A percentile compares a stretch with the other conserved stretches of the same genome.
These are phyloP conservation scores for Centroberyx gerrardi DNA, from an alignment of 2,797 vertebrate species.

Conservation along the genomic window DNA sequence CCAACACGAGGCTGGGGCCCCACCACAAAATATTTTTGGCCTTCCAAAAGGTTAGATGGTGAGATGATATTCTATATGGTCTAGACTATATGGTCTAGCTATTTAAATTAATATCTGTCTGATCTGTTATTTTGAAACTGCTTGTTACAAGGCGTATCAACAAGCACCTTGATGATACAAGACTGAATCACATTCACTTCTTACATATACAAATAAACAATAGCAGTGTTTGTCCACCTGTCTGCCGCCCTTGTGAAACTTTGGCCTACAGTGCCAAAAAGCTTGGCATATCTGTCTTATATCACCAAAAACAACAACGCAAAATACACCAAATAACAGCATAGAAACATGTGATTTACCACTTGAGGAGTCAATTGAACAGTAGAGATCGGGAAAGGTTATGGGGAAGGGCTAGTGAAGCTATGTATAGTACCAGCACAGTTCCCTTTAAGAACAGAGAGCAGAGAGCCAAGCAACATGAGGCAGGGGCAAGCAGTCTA, in stretches of 20 bases:
- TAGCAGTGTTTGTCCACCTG: not conserved
- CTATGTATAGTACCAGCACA: conserved; percentile 67
- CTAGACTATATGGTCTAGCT: not conserved
- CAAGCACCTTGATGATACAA: not conserved
- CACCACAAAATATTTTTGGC: conserved; percentile 19
- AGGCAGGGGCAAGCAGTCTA: conserved; percentile 40
- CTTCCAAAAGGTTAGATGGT: conserved; percentile 14
- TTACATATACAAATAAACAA: not conserved
- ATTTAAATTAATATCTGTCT: not conserved
- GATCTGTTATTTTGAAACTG: not conserved
- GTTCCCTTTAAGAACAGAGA: conserved; percentile 75
- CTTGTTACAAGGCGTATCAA: not conserved
- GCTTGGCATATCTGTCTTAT: not conserved
- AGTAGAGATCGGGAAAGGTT: conserved; percentile 8
- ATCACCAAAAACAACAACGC: not conserved
- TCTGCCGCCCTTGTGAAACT: too few relatives aligned
- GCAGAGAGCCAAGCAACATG: conserved; percentile 25
- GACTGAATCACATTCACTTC: not conserved
- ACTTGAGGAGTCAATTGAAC: not conserved
- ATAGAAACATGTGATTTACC: conserved; percentile 1
- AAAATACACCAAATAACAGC: not conserved
- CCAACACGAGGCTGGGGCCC: not conserved
- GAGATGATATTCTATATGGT: not conserved
- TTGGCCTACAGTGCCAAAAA: too few relatives aligned
- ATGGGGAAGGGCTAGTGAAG: conserved; percentile 23